These are phyloP conservation scores for Bombus confusus DNA, from an alignment of 1,140 invertebrate genomes.

Conservation along the genomic window DNA sequence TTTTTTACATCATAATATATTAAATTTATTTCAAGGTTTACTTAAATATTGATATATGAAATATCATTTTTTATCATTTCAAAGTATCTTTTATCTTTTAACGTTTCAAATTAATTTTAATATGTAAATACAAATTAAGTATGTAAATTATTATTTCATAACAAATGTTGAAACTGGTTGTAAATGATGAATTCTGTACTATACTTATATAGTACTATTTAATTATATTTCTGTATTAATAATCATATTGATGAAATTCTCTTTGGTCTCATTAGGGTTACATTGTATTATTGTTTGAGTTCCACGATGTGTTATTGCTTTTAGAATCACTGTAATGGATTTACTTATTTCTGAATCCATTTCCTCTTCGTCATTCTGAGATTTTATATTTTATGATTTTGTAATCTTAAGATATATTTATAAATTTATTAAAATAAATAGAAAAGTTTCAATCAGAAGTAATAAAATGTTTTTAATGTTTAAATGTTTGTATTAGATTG, in stretches of 20 bases:
- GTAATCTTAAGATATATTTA: background rate
- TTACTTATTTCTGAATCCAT: slow-evolving; percentile 56
- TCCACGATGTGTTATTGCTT: slow-evolving; percentile 62
- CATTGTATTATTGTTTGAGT: slow-evolving; percentile 68
- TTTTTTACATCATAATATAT: background rate
- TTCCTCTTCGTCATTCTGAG: slow-evolving; percentile 3
- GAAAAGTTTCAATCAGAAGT: background rate
- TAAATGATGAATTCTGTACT: background rate
- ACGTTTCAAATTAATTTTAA: background rate
- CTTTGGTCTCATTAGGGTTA: slow-evolving; percentile 44
- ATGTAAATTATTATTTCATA: background rate
- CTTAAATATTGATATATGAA: background rate
- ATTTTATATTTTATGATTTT: slow-evolving; percentile 7
- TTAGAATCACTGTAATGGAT: slow-evolving; percentile 60
- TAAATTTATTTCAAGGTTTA: background rate
- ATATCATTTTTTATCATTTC: background rate
- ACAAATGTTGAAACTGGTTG: background rate
- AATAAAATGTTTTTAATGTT: too few species aligned
- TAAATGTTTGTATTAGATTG: background rate
- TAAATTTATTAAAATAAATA: background rate
- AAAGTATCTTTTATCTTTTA: too few species aligned
- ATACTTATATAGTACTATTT: background rate
- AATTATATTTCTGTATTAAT: slow-evolving; percentile 52
- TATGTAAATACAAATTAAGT: slow-evolving; percentile 3
- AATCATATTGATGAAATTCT: slow-evolving; percentile 64